Percentiles rank a stretch among this genome's conserved stretches.
Conservation (phyloP, 2,888 invertebrate species). For the Heliconius ethilla region DNA sequence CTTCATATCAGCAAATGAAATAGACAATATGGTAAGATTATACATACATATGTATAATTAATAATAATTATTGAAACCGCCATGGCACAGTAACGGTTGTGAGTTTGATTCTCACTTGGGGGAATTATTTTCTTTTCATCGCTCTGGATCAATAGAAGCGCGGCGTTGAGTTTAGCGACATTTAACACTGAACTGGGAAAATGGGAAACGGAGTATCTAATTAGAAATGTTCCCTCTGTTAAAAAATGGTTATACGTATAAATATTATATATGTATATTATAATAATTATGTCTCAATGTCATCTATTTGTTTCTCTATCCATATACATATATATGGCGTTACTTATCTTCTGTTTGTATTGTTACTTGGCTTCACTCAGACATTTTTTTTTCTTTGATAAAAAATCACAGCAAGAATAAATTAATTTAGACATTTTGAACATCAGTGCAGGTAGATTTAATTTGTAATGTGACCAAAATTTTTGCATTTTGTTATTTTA, state of each 20-base stretch:
- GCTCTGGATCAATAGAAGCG: background rate
- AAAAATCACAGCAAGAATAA: background rate
- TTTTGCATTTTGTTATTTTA: background rate
- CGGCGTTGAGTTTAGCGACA: background rate
- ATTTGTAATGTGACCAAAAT: background rate
- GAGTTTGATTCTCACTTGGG: background rate
- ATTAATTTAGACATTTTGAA: background rate
- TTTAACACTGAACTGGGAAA: background rate
- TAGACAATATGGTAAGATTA: slow-evolving; percentile 94
- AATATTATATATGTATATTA: background rate
- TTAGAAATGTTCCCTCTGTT: background rate
- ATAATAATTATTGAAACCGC: background rate
- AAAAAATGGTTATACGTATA: background rate
- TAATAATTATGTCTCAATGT: background rate
- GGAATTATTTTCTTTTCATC: background rate
- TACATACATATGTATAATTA: background rate
- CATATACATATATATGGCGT: slow-evolving; percentile 6
- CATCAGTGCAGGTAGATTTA: background rate
- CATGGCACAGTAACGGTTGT: too few species aligned
- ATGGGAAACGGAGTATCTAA: too few species aligned
- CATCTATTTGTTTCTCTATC: background rate
- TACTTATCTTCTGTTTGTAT: background rate
- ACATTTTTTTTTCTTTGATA: background rate
- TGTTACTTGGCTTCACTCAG: background rate
- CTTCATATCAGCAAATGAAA: slow-evolving; percentile 99